Evolutionary conservation across 2,113 vertebrate species (phyloP).

Genomic region (Dipodomys ordii): DNA sequence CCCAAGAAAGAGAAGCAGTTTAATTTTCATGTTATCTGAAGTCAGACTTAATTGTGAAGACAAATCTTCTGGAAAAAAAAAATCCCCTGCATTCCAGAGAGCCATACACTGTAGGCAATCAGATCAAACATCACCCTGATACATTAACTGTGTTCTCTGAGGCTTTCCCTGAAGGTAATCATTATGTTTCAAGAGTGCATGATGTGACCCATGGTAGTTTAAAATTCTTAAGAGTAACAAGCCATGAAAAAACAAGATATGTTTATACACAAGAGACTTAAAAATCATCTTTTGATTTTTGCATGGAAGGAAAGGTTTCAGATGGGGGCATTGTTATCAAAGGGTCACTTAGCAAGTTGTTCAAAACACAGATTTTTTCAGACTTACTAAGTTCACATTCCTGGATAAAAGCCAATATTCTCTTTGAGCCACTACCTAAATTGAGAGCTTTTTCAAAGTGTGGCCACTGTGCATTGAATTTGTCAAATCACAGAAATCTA

Average conservation of each 20-base stretch:
- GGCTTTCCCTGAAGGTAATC: not conserved
- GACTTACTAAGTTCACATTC: not conserved
- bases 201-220: conserved; percentile 45
- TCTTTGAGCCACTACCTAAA: not conserved
- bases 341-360: not conserved
- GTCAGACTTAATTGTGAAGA: conserved; percentile 69
- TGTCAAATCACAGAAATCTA: not conserved
- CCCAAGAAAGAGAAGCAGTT: conserved; percentile 60
- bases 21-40: conserved; percentile 70
- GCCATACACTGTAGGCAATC: not conserved
- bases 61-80: conserved; percentile 58
- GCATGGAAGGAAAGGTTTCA: not conserved
- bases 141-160: not conserved
- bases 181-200: conserved; percentile 32
- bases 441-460: conserved; percentile 34
- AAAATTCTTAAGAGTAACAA: conserved; percentile 58
- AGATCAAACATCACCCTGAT: not conserved
- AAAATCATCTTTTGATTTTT: conserved; percentile 59
- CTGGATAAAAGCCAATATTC: not conserved
- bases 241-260: conserved; percentile 27
- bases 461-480: not conserved
- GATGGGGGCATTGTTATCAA: not conserved
- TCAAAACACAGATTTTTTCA: conserved; percentile 20
- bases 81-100: not conserved
- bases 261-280: conserved; percentile 38